Evolutionary conservation across 2,888 invertebrate genomes (phyloP), one percentile per base, ranked within the genome.

Genomic region (Aphrophora alni): DNA sequence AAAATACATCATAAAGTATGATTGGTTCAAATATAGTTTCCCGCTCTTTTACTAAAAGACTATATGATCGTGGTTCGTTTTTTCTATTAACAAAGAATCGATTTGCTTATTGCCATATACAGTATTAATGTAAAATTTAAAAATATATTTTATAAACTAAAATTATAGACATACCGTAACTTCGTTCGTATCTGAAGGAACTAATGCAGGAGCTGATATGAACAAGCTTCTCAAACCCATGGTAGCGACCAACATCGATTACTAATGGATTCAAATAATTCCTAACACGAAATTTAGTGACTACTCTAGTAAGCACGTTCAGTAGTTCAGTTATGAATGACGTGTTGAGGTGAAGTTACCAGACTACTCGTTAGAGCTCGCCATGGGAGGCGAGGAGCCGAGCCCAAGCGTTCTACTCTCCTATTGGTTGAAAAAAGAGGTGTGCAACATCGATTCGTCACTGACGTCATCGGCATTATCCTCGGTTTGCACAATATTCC

Each of bases 381-480:
- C 33, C 8, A 33, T 33, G 28, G 33, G 33, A 70, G 77, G 14
- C 77, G 77, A 79, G 76, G 27, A 71, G 82, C 59, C 82, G 82
- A 75, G 82, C 82, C 82, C 78, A 69, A 71, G 75, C 44, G 68
- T 26, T 59, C 38, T 25, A 25, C 17, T 0, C 24, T 75, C 51
- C 33, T 12, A 82, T 82, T 82, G 82, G 82, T 21, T 38, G 44
- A n/a, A 25, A 14, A 70, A 24, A 70, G 81, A 78, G 81, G 81
- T 77, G 78, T 77, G 81, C 69, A 59, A 81, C 77, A 74, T 74
- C 78, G 78, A 74, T 74, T 74, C 74, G 27, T 26, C 71, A 27
- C 26, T 28, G 28, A 27, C 71, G 27, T 71, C 71, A 27, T 71
- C 27, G 27, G n/a, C 27, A 17, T 71, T 28, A 28, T 71, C 12